Base-by-base conservation (phyloP, 1,140 invertebrate species). In the Drosophila trapezifrons region DNA sequence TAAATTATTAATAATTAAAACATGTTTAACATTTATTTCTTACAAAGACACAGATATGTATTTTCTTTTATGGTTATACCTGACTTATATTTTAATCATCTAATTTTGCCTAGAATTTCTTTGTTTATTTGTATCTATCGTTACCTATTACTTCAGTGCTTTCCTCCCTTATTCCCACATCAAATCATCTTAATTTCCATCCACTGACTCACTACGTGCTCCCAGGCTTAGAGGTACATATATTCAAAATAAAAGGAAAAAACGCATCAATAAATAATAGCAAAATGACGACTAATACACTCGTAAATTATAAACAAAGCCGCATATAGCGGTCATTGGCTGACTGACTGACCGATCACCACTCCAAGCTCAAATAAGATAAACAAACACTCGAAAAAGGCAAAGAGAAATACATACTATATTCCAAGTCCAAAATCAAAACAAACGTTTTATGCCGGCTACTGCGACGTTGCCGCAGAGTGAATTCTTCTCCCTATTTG, bases 301-400 rank as follows among this genome's bases (percentile, higher is more conserved):
- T 47, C 35, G 35, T 54, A 57, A 57, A 35, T 49, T 38, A 71
- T 58, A 70, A 71, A 58, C 43, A 71, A 49, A 52, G 57, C 65
- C 67, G 35, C 67, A 71, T 71, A 71, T 71, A 71, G 69, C 69
- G 67, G 67, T 71, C 69, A 71, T 49, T 71, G 65, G 20, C 67
- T 58, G 67, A 38, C 49, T 35, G 64, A 32, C 51, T 27, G 62
- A 58, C 27, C 20, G 62, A 59, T 20, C 12, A 27, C 18, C 52
- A 42, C 54, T 64, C 37, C 0, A 63, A 32, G 22, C 35, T 35
- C 54, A 27, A 59, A 57, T 52, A 64, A 63, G 60, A 69, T 52
- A 70, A 45, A 40, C 9, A 69, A 66, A 56, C 18, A 20, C 43
- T 63, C 62, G 22, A 71, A 47, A 67, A 43, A 18, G 22, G 63